A percentile compares a stretch with the other conserved stretches of the same genome.
These are phyloP conservation scores for Cetoscarus ocellatus DNA, from an alignment of 2,797 vertebrate species.

Conservation along the genomic window DNA sequence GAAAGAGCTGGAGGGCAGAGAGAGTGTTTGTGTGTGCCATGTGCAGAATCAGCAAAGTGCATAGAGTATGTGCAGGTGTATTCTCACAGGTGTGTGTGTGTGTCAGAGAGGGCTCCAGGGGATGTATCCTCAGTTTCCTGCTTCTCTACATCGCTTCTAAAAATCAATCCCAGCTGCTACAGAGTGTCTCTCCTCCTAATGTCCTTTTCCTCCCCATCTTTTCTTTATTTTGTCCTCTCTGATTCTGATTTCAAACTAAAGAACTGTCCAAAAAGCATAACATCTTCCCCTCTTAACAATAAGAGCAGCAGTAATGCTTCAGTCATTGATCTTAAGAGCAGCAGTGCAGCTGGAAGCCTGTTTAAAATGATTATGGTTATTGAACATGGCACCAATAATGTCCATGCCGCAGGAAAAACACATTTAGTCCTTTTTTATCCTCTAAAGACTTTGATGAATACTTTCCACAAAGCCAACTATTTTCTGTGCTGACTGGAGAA, in stretches of 20 bases:
- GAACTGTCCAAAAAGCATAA: neutral
- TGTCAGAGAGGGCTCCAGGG: conserved; percentile 57
- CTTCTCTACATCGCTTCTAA: conserved; percentile 57
- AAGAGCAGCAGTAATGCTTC: conserved; percentile 7
- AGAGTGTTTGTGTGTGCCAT: conserved; percentile 13
- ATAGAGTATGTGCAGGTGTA: conserved; percentile 50
- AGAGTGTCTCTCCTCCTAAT: conserved; percentile 45
- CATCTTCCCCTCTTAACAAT: neutral
- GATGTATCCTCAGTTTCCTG: conserved; percentile 61
- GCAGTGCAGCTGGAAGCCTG: conserved; percentile 2
- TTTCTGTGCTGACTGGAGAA: too few species aligned
- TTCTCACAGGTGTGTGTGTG: conserved; percentile 57
- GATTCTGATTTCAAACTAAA: conserved; percentile 3
- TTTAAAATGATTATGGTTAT: conserved; percentile 21
- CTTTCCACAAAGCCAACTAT: too few species aligned
- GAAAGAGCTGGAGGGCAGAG: conserved; percentile 6
- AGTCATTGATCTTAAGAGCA: conserved; percentile 24
- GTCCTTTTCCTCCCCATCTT: conserved; percentile 28
- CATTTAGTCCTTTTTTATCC: neutral
- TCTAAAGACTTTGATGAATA: too few species aligned
- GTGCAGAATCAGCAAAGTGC: conserved; percentile 61
- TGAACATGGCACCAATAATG: conserved; percentile 11
- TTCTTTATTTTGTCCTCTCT: neutral
- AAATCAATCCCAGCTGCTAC: conserved; percentile 72
- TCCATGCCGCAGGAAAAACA: neutral